Evolutionary conservation across 2,113 vertebrate species (phyloP), one percentile per base, ranked within the genome.

Genomic region (Delphinus delphis): DNA sequence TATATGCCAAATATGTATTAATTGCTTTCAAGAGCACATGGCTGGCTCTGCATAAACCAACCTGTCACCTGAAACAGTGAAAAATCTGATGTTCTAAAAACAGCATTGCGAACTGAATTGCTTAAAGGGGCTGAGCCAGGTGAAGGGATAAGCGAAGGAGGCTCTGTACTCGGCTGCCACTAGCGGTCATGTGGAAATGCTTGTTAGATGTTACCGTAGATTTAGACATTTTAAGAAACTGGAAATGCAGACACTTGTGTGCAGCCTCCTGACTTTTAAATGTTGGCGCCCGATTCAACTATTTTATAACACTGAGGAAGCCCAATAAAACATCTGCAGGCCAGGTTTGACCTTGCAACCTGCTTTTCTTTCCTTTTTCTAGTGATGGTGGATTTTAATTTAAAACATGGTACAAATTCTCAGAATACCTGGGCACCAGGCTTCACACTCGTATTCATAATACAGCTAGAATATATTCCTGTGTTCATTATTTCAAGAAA

Each of bases 181-280:
- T 0, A 6, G 15, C 26, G 71, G 25, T 33, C 36, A 17, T 5
- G 0, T 11, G 21, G 36, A 70, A 21, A 60, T 90, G 62, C 15
- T 31, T 13, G 26, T 28, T 23, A 41, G 8, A 1, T 28, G 12
- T 50, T 44, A 3, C 26, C 1, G 0, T n/a, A n/a, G 8, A 28
- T 70, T 91, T 79, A 81, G 50, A 7, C 55, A 74, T 67, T 89
- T 36, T 63, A 74, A 73, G 90, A 71, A 65, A 44, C 15, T 94
- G 13, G 3, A 73, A 92, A 18, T 36, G 1, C n/a, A 68, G 53
- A 55, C 21, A 63, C 85, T 36, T 41, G 25, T 47, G 3, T 53
- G 5, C 17, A 63, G 0, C 21, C 44, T 80, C 18, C 70, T 20
- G n/a, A n/a, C 26, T 70, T 88, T 88, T 50, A 80, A 92, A 44